Conservation (phyloP, 2,113 vertebrate species). For the Crotalus helleri region DNA sequence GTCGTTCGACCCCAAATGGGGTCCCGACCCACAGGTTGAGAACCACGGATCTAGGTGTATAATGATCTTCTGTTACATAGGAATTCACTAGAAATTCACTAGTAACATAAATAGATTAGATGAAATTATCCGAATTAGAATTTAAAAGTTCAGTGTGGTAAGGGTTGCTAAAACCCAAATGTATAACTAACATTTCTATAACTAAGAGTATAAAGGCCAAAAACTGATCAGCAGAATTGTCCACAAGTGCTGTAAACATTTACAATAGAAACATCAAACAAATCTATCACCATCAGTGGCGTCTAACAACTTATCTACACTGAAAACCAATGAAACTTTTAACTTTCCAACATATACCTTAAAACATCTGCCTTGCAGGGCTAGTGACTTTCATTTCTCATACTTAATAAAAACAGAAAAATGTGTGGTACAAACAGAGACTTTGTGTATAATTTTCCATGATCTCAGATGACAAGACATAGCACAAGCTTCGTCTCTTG, state of each 20-base stretch:
- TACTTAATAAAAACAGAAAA: constrained; percentile 50
- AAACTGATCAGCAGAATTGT: constrained; percentile 52
- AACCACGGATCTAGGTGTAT: background rate
- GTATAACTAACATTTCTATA: background rate
- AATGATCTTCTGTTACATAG: background rate
- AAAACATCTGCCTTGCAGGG: constrained; percentile 18
- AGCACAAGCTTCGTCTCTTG: constrained; percentile 85
- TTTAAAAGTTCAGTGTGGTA: background rate
- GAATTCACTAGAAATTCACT: background rate
- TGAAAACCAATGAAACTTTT: constrained; percentile 2
- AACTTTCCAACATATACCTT: accelerated
- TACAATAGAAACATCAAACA: constrained; percentile 47
- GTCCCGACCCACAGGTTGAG: too few relatives aligned
- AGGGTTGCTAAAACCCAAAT: background rate
- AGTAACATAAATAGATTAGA: background rate
- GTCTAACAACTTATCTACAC: background rate
- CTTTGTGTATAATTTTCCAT: constrained; percentile 71
- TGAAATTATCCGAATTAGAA: background rate
- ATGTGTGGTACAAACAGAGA: constrained; percentile 74
- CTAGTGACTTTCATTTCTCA: constrained; percentile 37
- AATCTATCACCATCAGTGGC: constrained; percentile 30
- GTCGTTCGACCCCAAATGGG: too few relatives aligned
- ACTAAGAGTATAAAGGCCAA: constrained; percentile 10
- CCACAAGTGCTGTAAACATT: constrained; percentile 59
- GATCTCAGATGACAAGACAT: constrained; percentile 85